phyloP scores from a whole-genome alignment of 2,113 vertebrate species.

The Thamnaconus septentrionalis region DNA sequence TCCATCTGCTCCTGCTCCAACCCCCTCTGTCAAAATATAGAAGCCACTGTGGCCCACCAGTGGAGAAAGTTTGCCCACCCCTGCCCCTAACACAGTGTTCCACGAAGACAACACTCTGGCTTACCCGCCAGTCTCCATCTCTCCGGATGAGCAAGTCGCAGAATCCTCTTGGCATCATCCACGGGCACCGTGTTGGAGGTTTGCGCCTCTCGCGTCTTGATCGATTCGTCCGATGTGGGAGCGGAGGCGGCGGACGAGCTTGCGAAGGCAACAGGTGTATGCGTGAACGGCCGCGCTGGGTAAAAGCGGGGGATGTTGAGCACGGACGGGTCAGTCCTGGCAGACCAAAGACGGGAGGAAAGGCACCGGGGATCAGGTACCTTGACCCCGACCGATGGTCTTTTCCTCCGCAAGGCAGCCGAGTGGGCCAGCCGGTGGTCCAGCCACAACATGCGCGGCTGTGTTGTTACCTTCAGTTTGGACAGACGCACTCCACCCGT shows the following conservation, averaged over 20 bases:
- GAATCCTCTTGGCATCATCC: constrained; percentile 76
- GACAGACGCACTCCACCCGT: constrained; percentile 28
- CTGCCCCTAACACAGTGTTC: too few species aligned
- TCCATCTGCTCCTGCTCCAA: too few species aligned
- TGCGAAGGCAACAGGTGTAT: constrained; percentile 56
- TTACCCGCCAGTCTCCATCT: constrained; percentile 86
- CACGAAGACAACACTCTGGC: too few species aligned
- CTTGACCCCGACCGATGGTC: constrained; percentile 8
- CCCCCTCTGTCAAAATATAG: too few species aligned
- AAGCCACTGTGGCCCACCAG: too few species aligned
- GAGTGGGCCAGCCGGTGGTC: constrained; percentile 29
- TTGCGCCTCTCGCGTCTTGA: constrained; percentile 10
- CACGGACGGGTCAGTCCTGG: too few species aligned
- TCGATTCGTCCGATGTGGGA: constrained; percentile 31
- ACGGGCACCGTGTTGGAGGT: constrained; percentile 42
- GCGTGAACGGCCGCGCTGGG: constrained; percentile 23
- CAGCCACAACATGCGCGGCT: constrained; percentile 41
- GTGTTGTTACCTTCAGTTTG: constrained; percentile 35
- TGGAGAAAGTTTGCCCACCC: too few species aligned
- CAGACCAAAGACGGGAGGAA: neutral
- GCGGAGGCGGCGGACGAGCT: constrained; percentile 60
- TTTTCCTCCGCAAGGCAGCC: constrained; percentile 28
- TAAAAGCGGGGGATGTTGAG: neutral
- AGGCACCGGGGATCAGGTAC: neutral
- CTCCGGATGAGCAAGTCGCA: constrained; percentile 81